A percentile compares a stretch with the other conserved stretches of the same genome.
phyloP scores from a whole-genome alignment of 2,888 invertebrate genomes.

The Philereme vetulata region DNA sequence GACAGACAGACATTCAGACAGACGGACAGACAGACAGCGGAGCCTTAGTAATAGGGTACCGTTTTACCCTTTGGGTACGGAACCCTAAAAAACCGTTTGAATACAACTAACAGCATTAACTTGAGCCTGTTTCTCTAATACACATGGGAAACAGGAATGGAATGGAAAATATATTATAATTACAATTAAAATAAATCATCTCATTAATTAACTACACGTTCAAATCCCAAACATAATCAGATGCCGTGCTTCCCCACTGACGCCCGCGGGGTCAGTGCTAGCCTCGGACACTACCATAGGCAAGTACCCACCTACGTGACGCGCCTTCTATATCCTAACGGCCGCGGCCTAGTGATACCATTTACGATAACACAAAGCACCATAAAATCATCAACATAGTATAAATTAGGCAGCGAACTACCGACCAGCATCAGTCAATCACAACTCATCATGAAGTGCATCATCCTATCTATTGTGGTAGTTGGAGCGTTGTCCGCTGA shows the following conservation, averaged over 20 bases:
- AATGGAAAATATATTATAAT: too few species aligned
- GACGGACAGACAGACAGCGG: too few species aligned
- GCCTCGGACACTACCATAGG: slow-evolving; percentile 28
- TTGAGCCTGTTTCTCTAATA: too few species aligned
- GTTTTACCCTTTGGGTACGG: too few species aligned
- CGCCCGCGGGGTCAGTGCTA: slow-evolving; percentile 65
- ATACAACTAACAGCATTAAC: too few species aligned
- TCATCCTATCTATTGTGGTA: slow-evolving; percentile 58
- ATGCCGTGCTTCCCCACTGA: slow-evolving; percentile 33
- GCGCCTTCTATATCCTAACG: slow-evolving; percentile 55
- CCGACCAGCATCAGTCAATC: slow-evolving; percentile 53
- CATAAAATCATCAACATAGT: slow-evolving; percentile 58
- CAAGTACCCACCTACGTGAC: slow-evolving; percentile 61
- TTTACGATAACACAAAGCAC: slow-evolving; percentile 69
- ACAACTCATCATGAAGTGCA: slow-evolving; percentile 63
- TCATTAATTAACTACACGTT: slow-evolving; percentile 23
- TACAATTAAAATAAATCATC: background rate
- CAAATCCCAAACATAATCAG: slow-evolving; percentile 9
- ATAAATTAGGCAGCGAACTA: slow-evolving; percentile 53
- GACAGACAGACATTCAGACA: too few species aligned
- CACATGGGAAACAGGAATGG: too few species aligned
- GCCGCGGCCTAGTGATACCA: slow-evolving; percentile 60
- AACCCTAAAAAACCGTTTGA: too few species aligned
- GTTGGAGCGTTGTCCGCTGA: slow-evolving; percentile 61
- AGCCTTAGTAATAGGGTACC: too few species aligned